Percentiles rank a stretch among this genome's conserved stretches.
Evolutionary conservation across 1,140 invertebrate genomes (phyloP).

Genomic region (Drosophila seguyi): DNA sequence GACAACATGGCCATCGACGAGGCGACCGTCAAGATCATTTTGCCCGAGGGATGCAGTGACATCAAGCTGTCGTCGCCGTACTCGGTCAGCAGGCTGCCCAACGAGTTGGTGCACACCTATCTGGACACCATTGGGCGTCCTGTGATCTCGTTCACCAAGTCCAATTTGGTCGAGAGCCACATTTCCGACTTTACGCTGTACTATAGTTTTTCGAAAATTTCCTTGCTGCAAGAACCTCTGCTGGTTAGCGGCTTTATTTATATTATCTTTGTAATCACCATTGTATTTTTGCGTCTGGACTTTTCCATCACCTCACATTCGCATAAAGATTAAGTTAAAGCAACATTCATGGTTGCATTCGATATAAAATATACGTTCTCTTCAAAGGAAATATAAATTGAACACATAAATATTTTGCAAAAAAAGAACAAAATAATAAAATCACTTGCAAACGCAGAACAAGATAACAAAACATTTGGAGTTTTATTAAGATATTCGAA

Average conservation of each 20-base stretch:
- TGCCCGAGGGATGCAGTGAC: conserved; percentile 96
- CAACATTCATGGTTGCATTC: neutral
- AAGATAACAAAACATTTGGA: neutral
- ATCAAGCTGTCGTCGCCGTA: conserved; percentile 95
- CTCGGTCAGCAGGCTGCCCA: conserved; percentile 89
- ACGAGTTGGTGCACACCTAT: conserved; percentile 96
- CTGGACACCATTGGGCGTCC: conserved; percentile 97
- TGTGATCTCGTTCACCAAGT: conserved; percentile 94
- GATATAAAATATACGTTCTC: conserved; percentile 23
- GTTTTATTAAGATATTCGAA: too few relatives aligned
- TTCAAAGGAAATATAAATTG: conserved; percentile 16
- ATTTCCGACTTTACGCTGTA: conserved; percentile 96
- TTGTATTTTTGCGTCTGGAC: conserved; percentile 97
- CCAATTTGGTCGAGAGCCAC: conserved; percentile 97
- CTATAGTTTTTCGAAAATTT: conserved; percentile 94
- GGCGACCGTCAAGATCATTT: conserved; percentile 94
- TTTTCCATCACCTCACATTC: conserved; percentile 92
- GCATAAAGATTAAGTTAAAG: conserved; percentile 84
- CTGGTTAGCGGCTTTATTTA: conserved; percentile 95
- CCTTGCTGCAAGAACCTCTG: conserved; percentile 97
- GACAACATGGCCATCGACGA: conserved; percentile 98
- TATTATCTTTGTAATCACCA: conserved; percentile 95
- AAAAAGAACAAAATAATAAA: conserved; percentile 18
- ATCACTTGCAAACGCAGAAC: neutral
- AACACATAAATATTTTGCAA: conserved; percentile 18